Base-by-base conservation (phyloP, 2,113 vertebrate species). In the Hydropotes inermis region DNA sequence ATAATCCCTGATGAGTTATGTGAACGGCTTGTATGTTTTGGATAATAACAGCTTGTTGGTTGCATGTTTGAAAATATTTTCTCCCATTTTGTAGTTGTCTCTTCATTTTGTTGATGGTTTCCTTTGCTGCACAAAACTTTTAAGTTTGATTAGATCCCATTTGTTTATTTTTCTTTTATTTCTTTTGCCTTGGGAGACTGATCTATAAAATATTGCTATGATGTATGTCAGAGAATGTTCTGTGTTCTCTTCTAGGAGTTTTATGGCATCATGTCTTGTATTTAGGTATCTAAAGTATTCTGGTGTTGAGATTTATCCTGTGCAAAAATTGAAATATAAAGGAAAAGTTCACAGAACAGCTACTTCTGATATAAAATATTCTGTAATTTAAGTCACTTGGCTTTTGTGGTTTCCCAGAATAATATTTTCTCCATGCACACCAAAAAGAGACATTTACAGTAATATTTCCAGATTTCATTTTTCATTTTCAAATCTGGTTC, bases 401-500 rank as follows among this genome's bases (percentile, higher is more conserved):
- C 7, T 94, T 89, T 84, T 16, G 52, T 9, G 5, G 36, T 36
- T 94, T 96, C 74, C 83, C 58, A 96, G 84, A 94, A 91, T 91
- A 95, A 61, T 88, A 94, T 95, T 94, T 92, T 89, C 50, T 55
- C 11, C 45, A 39, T 64, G 36, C 13, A 92, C 19, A 84, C 28
- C 47, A 45, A 50, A 94, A 79, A 36, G 4, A 67, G 30, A 76
- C n/a, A 90, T 87, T 83, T 86, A 81, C 1, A 91, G 58, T 54
- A 78, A 94, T 87, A 87, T 79, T 47, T 94, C 85, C 86, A 57
- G 52, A 88, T 64, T 92, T 95, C 36, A 89, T 23, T 89, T 54
- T 91, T 87, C 58, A 30, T 91, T 98, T 97, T 89, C 54, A 98
- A 95, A 94, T 91, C 81, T 97, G 64, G 74, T 91, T 87, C 81